Conservation (phyloP, 2,113 vertebrate genomes). For the Mirounga angustirostris region DNA sequence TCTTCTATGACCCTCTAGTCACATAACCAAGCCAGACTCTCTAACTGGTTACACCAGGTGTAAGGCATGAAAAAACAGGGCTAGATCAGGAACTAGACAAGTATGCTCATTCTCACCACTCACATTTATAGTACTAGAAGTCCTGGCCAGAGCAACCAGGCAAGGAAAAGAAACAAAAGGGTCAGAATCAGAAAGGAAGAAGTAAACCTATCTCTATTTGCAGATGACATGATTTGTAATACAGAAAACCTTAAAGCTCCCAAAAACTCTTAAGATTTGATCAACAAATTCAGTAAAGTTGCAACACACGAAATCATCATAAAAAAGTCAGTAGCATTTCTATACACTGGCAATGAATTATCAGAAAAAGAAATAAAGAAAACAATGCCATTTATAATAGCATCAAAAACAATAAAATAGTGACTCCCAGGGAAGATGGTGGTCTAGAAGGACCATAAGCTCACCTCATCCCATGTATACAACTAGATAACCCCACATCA, state of each 20-base stretch:
- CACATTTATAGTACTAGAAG: not conserved
- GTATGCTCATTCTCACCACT: not conserved
- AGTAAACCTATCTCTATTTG: not conserved
- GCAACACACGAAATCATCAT: not conserved
- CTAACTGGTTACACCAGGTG: not conserved
- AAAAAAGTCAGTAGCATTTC: not conserved
- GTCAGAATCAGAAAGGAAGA: not conserved
- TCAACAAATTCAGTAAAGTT: not conserved
- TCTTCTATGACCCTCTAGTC: not conserved
- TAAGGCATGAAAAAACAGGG: not conserved
- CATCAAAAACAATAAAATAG: not conserved
- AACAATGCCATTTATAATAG: not conserved
- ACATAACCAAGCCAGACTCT: not conserved
- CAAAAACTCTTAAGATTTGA: not conserved
- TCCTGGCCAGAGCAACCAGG: not conserved
- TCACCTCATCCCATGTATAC: not conserved
- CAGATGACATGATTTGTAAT: not conserved
- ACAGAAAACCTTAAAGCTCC: not conserved
- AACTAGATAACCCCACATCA: not conserved
- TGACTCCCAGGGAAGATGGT: not conserved
- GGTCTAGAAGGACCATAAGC: not conserved
- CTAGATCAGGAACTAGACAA: not conserved
- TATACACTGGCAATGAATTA: not conserved
- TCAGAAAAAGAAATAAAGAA: not conserved
- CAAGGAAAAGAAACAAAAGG: not conserved